Conservation (phyloP, 2,797 vertebrate genomes). For the Mormyrops attenuatus region DNA sequence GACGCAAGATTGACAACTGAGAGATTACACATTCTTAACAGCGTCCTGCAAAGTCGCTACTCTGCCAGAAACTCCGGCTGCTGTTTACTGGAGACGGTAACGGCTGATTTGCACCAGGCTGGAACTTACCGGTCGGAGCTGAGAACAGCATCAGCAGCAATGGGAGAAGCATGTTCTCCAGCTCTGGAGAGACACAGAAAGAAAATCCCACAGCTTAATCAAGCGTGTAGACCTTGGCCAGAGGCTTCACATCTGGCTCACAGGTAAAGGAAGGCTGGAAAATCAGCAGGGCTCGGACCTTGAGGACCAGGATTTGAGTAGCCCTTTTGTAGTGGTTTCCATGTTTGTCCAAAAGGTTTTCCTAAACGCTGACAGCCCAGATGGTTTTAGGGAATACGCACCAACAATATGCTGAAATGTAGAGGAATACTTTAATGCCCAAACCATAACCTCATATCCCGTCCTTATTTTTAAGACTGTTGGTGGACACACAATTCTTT, state of each 20-base stretch:
- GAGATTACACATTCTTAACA: background rate
- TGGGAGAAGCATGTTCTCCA: conserved; percentile 39
- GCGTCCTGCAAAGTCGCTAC: background rate
- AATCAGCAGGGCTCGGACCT: background rate
- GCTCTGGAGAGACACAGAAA: conserved; percentile 23
- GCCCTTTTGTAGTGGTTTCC: background rate
- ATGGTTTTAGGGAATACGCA: background rate
- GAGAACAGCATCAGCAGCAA: conserved; percentile 37
- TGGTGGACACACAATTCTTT: background rate
- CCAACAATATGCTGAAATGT: background rate
- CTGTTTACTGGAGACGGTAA: background rate
- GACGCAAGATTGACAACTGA: background rate
- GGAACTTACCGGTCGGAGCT: conserved; percentile 39
- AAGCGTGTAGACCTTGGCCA: background rate
- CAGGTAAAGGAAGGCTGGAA: background rate
- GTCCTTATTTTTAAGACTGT: background rate
- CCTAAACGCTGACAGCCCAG: background rate
- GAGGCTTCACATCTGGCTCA: background rate
- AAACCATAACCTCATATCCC: background rate
- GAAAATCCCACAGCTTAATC: background rate
- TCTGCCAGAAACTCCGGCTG: background rate
- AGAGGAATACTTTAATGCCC: background rate
- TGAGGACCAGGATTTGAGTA: background rate
- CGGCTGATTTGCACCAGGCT: background rate
- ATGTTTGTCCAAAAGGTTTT: background rate